Evolutionary conservation across 2,888 invertebrate genomes (phyloP).

Genomic region (Epistrophe grossulariae): DNA sequence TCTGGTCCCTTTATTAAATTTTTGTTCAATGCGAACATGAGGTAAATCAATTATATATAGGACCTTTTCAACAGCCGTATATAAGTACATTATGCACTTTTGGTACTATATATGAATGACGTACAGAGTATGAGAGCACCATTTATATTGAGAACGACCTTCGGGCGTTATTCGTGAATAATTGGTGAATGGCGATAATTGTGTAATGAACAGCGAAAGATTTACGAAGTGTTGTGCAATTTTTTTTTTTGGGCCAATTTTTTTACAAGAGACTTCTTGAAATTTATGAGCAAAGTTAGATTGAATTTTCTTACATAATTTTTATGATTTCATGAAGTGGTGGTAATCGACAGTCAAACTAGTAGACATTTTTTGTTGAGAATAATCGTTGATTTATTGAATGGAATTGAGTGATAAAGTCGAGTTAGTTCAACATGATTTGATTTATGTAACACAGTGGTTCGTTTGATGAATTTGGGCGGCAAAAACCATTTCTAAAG

Average conservation of each 20-base stretch:
- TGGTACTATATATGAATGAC: slow-evolving; percentile 1
- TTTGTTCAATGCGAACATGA: slow-evolving; percentile 57
- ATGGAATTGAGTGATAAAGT: no score
- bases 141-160: slow-evolving; percentile 15
- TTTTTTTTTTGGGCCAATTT: not conserved
- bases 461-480: no score
- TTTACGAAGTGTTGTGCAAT: not conserved
- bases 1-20: slow-evolving; percentile 42
- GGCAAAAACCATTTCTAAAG: no score
- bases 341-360: not conserved
- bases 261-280: not conserved
- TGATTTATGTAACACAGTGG: no score
- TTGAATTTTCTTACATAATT: not conserved
- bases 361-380: no score
- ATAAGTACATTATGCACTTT: slow-evolving; percentile 6
- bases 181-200: slow-evolving; percentile 32
- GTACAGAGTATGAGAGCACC: not conserved
- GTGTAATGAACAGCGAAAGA: slow-evolving; percentile 27
- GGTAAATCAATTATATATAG: slow-evolving; percentile 56
- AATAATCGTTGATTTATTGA: no score
- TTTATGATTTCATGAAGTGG: not conserved
- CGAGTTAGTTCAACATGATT: no score
- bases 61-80: no score
- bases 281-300: not conserved
- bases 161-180: slow-evolving; percentile 29